Evolutionary conservation across 2,797 vertebrate genomes (phyloP), one percentile per base, ranked within the genome.

Genomic region (Propithecus deckenii): DNA sequence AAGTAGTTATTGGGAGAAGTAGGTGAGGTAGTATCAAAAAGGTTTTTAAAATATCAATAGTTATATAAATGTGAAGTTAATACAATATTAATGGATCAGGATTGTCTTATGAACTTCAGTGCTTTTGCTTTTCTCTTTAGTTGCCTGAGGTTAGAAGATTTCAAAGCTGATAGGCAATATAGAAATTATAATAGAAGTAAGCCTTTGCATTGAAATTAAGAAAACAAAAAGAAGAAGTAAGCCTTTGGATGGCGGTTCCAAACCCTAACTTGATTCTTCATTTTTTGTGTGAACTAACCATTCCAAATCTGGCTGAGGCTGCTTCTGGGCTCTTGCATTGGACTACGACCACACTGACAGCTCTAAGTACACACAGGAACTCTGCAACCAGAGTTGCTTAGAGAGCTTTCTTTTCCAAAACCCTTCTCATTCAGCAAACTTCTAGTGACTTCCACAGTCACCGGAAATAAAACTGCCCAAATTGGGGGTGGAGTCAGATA

Each of bases 11-110:
- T 91, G n/a, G 38, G 30, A 89, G 32, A 88, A 89, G 23, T 80
- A 90, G 91, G 17, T 41, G 28, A 95, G n/a, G 30, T 63, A 61
- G 22, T 32, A 89, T 32, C 43, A 84, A 55, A 85, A 55, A 8
- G 20, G 4, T 65, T 95, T 87, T 94, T 18, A 69, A 96, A 52
- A 74, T 78, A 85, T 55, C 55, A 94, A 32, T 59, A 81, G 13
- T 55, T 52, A 48, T 25, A 61, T 55, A 85, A 72, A 72, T 55
- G 13, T 57, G 18, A 81, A 59, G 43, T 52, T 89, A 92, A 67
- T 89, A 76, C 86, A 92, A 72, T 89, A 76, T 92, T 92, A 61
- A 72, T 76, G 25, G 96, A 86, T 18, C 48, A 79, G 6, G n/a
- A 43, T 65, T 95, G 12, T 93, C 5, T 75, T 94, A 74, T 32